Evolutionary conservation across 1,140 invertebrate species (phyloP).

Genomic region (Anthonomus grandis): DNA sequence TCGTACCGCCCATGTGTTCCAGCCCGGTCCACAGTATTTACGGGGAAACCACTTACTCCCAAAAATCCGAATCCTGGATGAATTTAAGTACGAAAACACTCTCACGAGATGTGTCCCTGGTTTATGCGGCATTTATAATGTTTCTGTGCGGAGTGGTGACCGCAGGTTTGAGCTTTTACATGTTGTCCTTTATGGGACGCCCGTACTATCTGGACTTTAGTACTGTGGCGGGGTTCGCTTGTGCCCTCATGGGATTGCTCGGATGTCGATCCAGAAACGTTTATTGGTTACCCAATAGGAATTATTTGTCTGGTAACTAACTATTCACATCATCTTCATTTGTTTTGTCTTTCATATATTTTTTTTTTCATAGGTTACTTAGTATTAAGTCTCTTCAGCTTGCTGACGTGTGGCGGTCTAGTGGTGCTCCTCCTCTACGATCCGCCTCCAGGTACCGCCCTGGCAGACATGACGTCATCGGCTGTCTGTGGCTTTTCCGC

Average conservation of each 20-base stretch:
- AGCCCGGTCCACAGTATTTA: constrained; percentile 45
- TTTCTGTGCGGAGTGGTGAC: constrained; percentile 61
- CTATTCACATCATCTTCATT: no score
- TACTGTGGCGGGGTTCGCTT: constrained; percentile 63
- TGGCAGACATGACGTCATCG: constrained; percentile 72
- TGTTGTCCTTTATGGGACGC: constrained; percentile 60
- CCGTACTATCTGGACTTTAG: constrained; percentile 67
- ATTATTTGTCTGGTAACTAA: constrained; percentile 67
- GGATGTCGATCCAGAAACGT: constrained; percentile 61
- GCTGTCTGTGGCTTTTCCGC: constrained; percentile 71
- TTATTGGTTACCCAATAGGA: constrained; percentile 65
- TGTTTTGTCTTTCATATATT: no score
- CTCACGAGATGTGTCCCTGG: constrained; percentile 52
- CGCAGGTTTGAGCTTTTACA: constrained; percentile 63
- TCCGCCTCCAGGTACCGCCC: constrained; percentile 61
- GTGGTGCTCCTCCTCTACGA: constrained; percentile 62
- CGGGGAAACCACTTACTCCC: constrained; percentile 48
- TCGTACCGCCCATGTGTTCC: constrained; percentile 46
- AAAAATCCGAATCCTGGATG: constrained; percentile 52
- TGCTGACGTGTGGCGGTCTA: constrained; percentile 68
- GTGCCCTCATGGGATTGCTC: constrained; percentile 60
- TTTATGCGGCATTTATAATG: constrained; percentile 61
- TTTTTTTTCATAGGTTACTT: constrained; percentile 60
- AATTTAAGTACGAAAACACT: constrained; percentile 43
- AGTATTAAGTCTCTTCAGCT: constrained; percentile 62